Evolutionary conservation across 2,797 vertebrate genomes (phyloP), one percentile per base, ranked within the genome.

Genomic region (Zalophus californianus): DNA sequence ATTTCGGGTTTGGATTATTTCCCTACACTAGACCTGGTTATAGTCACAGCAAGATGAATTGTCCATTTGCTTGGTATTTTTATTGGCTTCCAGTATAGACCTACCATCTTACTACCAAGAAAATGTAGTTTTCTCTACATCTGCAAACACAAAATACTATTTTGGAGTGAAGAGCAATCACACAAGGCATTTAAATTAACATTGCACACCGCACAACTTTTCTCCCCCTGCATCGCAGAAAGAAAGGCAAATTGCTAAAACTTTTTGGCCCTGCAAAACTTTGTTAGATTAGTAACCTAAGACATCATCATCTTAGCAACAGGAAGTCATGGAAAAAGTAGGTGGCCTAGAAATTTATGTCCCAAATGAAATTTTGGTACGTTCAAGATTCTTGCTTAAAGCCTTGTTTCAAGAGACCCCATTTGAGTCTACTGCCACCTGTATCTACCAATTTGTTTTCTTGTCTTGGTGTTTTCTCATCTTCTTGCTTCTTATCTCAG

Each of bases 261-360:
- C 38, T 78, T 94, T 92, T 80, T 75, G 41, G 90, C 32, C 16
- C 38, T 68, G 66, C 48, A 93, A 93, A 94, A 90, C 38, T 88
- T 92, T 89, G 58, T 91, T 97, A 94, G 87, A 85, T 96, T 94
- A 93, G 60, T 85, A 89, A 89, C 21, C 54, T 88, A 78, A 87
- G 86, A 78, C 25, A 80, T 86, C 14, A 86, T 84, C 73, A 64
- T 90, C 4, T 94, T 80, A 96, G 90, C 90, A 94, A 88, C 44
- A 79, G 44, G 35, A 62, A 94, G 58, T 35, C 68, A 78, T 62
- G 41, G 66, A 62, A 93, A 96, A 97, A 90, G 85, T 96, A 96
- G 77, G 78, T 92, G n/a, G 41, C 29, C 44, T 84, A 10, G 44
- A 95, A 95, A 91, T 90, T 87, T 54, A 79, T 94, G 52, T 90